Percentiles rank a stretch among this genome's conserved stretches.
Evolutionary conservation across 1,140 invertebrate species (phyloP).

Genomic region (Dendroctonus valens): DNA sequence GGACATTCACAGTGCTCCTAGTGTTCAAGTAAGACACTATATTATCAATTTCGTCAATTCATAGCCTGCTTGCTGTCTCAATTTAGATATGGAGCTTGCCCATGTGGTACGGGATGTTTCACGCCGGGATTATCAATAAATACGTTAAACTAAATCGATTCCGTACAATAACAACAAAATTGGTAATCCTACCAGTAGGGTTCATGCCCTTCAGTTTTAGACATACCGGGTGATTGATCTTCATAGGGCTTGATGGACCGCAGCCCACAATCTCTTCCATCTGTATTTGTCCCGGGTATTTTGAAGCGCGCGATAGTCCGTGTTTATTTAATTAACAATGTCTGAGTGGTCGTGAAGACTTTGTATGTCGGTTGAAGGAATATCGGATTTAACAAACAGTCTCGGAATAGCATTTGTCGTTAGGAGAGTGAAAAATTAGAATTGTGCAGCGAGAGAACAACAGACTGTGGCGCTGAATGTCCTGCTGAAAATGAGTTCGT

Average conservation of each 20-base stretch:
- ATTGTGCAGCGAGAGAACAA: too few relatives aligned
- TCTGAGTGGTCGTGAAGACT: slow-evolving; percentile 56
- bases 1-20: too few relatives aligned
- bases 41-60: too few relatives aligned
- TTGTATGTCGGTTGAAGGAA: slow-evolving; percentile 73
- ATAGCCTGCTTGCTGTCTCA: slow-evolving; percentile 46
- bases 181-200: background rate
- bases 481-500: too few relatives aligned
- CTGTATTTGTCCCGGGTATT: slow-evolving; percentile 59
- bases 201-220: background rate
- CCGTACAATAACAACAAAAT: slow-evolving; percentile 19
- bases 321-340: slow-evolving; percentile 62
- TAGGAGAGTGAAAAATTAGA: too few relatives aligned
- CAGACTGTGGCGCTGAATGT: too few relatives aligned
- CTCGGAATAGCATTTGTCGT: slow-evolving; percentile 48
- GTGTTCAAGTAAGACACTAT: too few relatives aligned
- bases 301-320: slow-evolving; percentile 61
- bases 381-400: slow-evolving; percentile 86
- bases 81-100: slow-evolving; percentile 54
- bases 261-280: slow-evolving; percentile 73
- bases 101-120: slow-evolving; percentile 66
- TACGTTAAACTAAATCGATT: slow-evolving; percentile 83
- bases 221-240: slow-evolving; percentile 21
- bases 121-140: slow-evolving; percentile 83
- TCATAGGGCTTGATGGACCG: slow-evolving; percentile 75